These are phyloP conservation scores for Acheta domesticus DNA, from an alignment of 2,888 invertebrate genomes.

Conservation along the genomic window DNA sequence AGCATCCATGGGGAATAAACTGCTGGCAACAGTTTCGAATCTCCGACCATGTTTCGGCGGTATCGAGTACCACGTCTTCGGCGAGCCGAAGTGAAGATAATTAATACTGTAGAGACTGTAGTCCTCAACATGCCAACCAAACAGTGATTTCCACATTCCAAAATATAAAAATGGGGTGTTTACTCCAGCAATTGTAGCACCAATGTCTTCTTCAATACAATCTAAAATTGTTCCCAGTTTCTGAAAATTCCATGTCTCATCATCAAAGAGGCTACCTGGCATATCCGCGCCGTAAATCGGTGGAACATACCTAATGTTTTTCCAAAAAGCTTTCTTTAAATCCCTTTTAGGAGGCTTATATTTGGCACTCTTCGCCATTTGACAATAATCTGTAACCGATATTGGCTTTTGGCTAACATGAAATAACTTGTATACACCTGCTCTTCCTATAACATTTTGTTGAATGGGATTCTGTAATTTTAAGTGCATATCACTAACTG, in stretches of 20 bases:
- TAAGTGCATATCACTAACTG: not conserved
- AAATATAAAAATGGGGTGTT: conserved; percentile 99
- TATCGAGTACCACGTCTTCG: conserved; percentile 94
- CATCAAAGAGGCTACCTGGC: not conserved
- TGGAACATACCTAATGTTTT: not conserved
- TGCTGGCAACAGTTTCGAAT: conserved; percentile 87
- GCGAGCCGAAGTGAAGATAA: conserved; percentile 95
- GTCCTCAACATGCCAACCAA: conserved; percentile 99
- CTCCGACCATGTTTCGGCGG: conserved; percentile 93
- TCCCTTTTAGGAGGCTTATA: not conserved
- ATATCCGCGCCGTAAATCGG: not conserved
- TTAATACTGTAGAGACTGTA: conserved; percentile 99
- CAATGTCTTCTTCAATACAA: conserved; percentile 90
- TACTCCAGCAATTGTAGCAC: conserved; percentile 93
- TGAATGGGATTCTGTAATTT: not conserved
- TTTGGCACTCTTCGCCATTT: not conserved
- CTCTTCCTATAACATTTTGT: not conserved
- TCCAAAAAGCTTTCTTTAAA: not conserved
- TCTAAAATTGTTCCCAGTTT: conserved; percentile 87
- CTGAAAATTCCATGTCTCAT: conserved; percentile 46
- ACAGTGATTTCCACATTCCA: conserved; percentile 99
- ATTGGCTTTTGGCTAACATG: not conserved
- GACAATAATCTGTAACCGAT: not conserved
- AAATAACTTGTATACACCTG: not conserved
- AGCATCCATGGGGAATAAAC: conserved; percentile 83